Evolutionary conservation across 1,140 invertebrate species (phyloP), one percentile per base, ranked within the genome.

Genomic region (Danaus plexippus): DNA sequence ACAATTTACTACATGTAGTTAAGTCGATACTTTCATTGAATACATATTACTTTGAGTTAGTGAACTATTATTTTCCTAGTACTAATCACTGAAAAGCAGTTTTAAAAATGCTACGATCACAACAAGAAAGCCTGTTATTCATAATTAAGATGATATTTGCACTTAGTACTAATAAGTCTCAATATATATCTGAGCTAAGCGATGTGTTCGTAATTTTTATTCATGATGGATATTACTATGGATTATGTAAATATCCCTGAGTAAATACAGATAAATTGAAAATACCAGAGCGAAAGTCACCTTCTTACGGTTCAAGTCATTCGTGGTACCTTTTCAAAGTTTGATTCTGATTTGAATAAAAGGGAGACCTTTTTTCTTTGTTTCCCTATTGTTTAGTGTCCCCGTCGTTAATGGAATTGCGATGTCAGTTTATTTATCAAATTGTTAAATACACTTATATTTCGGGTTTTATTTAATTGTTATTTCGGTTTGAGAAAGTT

Each of bases 331-430:
- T 50, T 57, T 53, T 48, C 61, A 66, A 69, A 77, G 61, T 77
- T 77, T 70, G 64, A 69, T 64, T 66, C 54, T 69, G 61, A 74
- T 78, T 75, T 78, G 67, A 75, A 75, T 75, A 78, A 78, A 71
- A 78, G 67, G 73, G 54, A 64, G 72, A 70, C 69, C 73, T 75
- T 73, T 75, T 77, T 77, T 73, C 57, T 63, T 63, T 59, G 52
- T 59, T 22, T 54, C 46, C 11, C 57, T 41, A 59, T 59, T 59
- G 51, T 63, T 63, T 59, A 59, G 61, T 56, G 52, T 54, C 54
- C 61, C 47, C 43, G 46, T 51, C 9, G 41, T 54, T 53, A 59
- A 59, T 59, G 57, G 57, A 59, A 59, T 59, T 59, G 57, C 41
- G 46, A 54, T 59, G 57, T 59, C 46, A 43, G 45, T 54, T 59